A percentile compares a stretch with the other conserved stretches of the same genome.
Evolutionary conservation across 2,888 invertebrate genomes (phyloP).

Genomic region (Eupithecia vulgata): DNA sequence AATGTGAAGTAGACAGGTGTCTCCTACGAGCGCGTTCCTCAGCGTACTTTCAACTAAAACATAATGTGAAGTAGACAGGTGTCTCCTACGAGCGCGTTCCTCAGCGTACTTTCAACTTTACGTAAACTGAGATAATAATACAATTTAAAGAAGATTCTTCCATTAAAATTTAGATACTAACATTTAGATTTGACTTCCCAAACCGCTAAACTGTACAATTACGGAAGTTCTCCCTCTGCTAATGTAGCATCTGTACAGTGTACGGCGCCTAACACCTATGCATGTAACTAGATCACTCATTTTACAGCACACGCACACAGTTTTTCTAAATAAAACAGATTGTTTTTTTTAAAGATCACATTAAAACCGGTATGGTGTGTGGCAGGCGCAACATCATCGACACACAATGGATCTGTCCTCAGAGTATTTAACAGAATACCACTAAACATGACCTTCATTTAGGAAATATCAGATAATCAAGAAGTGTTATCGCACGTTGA

Average conservation of each 20-base stretch:
- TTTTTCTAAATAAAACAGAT: background rate
- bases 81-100: conserved; percentile 31
- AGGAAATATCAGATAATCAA: background rate
- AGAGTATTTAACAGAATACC: background rate
- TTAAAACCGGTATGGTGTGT: background rate
- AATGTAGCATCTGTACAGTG: conserved; percentile 4
- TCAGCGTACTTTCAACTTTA: conserved; percentile 17
- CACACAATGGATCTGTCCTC: background rate
- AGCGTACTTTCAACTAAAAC: conserved; percentile 72
- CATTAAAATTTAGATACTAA: background rate
- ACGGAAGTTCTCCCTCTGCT: conserved; percentile 2
- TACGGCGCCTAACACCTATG: background rate
- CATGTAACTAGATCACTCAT: conserved; percentile 8
- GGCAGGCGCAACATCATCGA: conserved; percentile 1
- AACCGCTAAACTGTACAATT: background rate
- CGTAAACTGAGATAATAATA: background rate
- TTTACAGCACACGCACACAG: conserved; percentile 16
- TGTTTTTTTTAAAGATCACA: background rate
- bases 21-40: conserved; percentile 31
- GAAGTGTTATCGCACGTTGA: background rate
- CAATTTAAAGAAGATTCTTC: background rate
- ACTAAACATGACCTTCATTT: background rate
- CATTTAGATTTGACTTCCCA: conserved; percentile 6
- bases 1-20: conserved; percentile 60
- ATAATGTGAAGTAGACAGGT: conserved; percentile 61